Base-by-base conservation (phyloP, 2,888 invertebrate species). In the Phortica okadai region DNA sequence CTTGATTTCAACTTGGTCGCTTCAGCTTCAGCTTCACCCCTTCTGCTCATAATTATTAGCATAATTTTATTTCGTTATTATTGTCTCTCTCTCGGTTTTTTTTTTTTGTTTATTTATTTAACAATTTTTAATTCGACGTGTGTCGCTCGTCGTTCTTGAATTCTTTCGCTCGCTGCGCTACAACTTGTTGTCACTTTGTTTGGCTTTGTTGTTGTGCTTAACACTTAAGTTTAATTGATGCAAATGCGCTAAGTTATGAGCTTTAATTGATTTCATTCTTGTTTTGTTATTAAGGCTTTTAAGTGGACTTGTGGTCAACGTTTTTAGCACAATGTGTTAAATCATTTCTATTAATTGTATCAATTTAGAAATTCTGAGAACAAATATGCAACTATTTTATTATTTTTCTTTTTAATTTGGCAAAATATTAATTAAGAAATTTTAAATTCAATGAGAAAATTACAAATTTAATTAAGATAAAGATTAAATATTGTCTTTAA, bases 11-110 rank as follows among this genome's bases (percentile, higher is more conserved):
- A 21, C 33, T 45, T 54, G 50, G 25, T 66, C 25, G 21, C 50
- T 54, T 64, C 16, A n/a, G 33, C 16, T 74, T 74, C 58, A 33
- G 21, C 64, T 67, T 67, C 41, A 14, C 56, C 80, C 79, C 84
- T 83, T 62, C 6, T 8, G 25, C 33, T 41, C 25, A 83, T 85
- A 88, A 84, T 84, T 84, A 89, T 89, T 89, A 89, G 84, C 88
- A 87, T 88, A 83, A 81, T 88, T 84, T 83, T 85, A 83, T 82
- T 86, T 86, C 80, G 82, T 87, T 83, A 86, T 83, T 81, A 80
- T 79, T 86, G 78, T 76, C 67, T 62, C 66, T 74, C 42, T 16
- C 16, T 6, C 16, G 33, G 21, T 64, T 69, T 72, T 59, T 14
- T 14, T 25, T 59, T 41, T 70, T 64, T 74, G 45, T 74, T 33